Evolutionary conservation across 1,140 invertebrate species (phyloP), one percentile per base, ranked within the genome.

Genomic region (Ditylenchus dipsaci): DNA sequence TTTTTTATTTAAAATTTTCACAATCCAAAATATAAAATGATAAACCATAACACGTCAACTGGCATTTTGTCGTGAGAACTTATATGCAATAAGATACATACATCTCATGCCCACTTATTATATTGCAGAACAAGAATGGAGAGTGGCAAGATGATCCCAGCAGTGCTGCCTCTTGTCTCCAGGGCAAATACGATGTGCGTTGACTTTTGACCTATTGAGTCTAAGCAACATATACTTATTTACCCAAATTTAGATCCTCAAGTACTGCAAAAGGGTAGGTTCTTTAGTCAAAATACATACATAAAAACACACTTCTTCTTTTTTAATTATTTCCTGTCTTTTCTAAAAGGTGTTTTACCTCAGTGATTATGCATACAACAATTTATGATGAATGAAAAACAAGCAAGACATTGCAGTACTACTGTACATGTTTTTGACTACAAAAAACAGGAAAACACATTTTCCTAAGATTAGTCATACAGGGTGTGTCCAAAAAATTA

Each of bases 201-300:
- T n/a, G n/a, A n/a, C n/a, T 38, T 38, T 38, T 38, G 33, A 38
- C 11, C 11, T 38, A 11, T 38, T 38, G 33, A 38, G 3, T 38
- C 3, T 5, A 38, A 38, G 33, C 33, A 38, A 38, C 33, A 38
- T 38, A 38, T 11, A 38, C 11, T 38, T 38, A 38, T 38, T 38
- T 3, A 3, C 33, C 11, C n/a, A n/a, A n/a, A 11, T 38, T 38
- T 38, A 38, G 33, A 82, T 83, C 57, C 67, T 82, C n/a, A 82
- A 82, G 68, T 82, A 82, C 63, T 82, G 80, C 67, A 74, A 77
- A 63, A 74, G 82, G 65, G 80, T 81, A 49, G 61, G 62, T 64
- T 29, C 29, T 57, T 45, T 42, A 43, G 56, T 19, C 9, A 38
- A n/a, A n/a, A n/a, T n/a, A n/a, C n/a, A 29, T 38, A 61, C 26